Evolutionary conservation across 2,888 invertebrate species (phyloP), one percentile per base, ranked within the genome.

Genomic region (Gandaritis pyraliata): DNA sequence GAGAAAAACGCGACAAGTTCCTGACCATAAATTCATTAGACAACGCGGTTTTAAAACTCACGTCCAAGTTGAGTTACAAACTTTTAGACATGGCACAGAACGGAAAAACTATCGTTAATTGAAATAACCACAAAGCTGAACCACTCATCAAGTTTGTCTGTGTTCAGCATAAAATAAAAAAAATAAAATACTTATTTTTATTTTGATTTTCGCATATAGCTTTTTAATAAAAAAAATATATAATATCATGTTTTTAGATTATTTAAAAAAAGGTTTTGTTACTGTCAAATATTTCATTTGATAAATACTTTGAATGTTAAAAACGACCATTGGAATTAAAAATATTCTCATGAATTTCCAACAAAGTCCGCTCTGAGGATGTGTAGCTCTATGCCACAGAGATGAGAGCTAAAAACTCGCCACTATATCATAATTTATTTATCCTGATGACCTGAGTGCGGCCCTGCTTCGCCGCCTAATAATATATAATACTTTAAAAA

Each of bases 1-100:
- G 88, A 83, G 88, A 83, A 85, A 87, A 86, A 87, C 76, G 76
- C 85, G 84, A 86, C 88, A 88, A 90, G 87, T 90, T 90, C 90
- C 90, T 83, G 87, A 77, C 87, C 88, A 89, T 93, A 93, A 93
- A 93, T 93, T 93, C 92, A 93, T 93, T 93, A 92, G 87, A 85
- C 88, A 81, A 74, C 84, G 83, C 83, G 79, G 84, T 90, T 85
- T 89, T 88, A 82, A 82, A 87, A 90, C 86, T 85, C 87, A 85
- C 87, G 85, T 86, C 78, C 81, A 77, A 67, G 63, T 70, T 72
- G 74, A 23, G 63, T 71, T 43, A 60, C 13, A 68, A 77, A 81
- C 0, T 56, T 4, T 1, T 80, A 86, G 88, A 88, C 53, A 59
- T 52, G 83, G 68, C 80, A 65, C 13, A 5, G 8, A 29, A n/a